Evolutionary conservation across 2,888 invertebrate genomes (phyloP), one percentile per base, ranked within the genome.

Genomic region (Podotricha telesiphe): DNA sequence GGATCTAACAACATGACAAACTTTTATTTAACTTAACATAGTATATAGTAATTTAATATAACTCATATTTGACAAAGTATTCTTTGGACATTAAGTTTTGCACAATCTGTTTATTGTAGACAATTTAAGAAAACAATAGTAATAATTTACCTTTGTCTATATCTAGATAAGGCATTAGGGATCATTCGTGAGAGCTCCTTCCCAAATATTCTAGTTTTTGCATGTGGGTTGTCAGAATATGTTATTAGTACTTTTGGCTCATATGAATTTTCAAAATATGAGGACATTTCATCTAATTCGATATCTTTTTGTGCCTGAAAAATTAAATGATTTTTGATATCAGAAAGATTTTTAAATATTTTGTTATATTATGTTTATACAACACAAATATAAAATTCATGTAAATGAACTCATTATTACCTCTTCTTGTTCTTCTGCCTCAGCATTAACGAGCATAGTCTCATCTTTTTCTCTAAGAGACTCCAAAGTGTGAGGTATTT

Each of bases 181-280:
- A 99, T 97, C 22, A 98, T 96, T 76, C 97, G 95, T 28, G 95
- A 95, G 37, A 99, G 91, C 86, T 99, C 99, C 74, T 96, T 95
- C 66, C 98, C 98, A 88, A 99, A 99, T 82, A 97, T 96, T 80
- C 98, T 95, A 0, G 98, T 98, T 90, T 97, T 97, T 74, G 93
- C 95, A 78, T 96, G 95, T 0, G 99, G 99, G 91, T 98, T 98
- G 82, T 99, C 99, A 0, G 97, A 95, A 77, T 96, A 99, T 11
- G 99, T 99, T 65, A 99, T 97, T n/a, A 99, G 91, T 34, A 99
- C 96, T 94, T 99, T 99, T 0, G 99, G 99, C 76, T 96, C 96
- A 78, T 97, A 97, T 7, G 96, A 94, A 72, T 97, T 95, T 76
- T 95, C 95, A 84, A 97, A 99, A 86, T 98, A 99, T 20, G 95